Conservation (phyloP, 2,113 vertebrate genomes). For the Lophotis ruficrista region DNA sequence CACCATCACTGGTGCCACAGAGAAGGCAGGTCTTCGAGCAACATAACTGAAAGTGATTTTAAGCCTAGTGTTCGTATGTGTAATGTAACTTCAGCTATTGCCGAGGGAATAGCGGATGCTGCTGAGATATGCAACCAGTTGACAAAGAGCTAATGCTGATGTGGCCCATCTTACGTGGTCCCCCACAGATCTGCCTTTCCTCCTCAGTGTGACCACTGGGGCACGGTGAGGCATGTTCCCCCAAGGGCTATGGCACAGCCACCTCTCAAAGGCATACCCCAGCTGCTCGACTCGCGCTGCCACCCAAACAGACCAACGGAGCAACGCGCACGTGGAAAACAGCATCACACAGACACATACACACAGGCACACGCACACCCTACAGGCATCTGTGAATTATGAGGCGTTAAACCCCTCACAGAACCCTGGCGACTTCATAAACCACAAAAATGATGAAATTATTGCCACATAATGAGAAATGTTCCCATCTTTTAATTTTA, state of each 20-base stretch:
- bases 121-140: not conserved
- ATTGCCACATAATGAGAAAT: not conserved
- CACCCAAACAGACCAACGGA: not conserved
- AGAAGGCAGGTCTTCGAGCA: not conserved
- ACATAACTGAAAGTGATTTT: not conserved
- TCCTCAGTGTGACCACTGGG: fast-evolving
- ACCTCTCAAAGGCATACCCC: not conserved
- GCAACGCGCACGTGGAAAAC: not conserved
- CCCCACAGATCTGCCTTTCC: not conserved
- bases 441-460: conserved; percentile 30
- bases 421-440: conserved; percentile 25
- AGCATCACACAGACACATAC: fast-evolving
- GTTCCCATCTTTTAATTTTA: not conserved
- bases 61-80: not conserved
- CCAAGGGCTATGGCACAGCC: not conserved
- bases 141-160: not conserved
- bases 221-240: fast-evolving
- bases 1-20: not conserved
- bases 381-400: not conserved
- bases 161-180: not conserved
- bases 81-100: not conserved
- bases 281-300: fast-evolving
- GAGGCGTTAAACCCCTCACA: not conserved
- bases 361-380: not conserved
- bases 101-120: not conserved